Evolutionary conservation across 2,888 invertebrate species (phyloP).

Genomic region (Entomobrya proxima): DNA sequence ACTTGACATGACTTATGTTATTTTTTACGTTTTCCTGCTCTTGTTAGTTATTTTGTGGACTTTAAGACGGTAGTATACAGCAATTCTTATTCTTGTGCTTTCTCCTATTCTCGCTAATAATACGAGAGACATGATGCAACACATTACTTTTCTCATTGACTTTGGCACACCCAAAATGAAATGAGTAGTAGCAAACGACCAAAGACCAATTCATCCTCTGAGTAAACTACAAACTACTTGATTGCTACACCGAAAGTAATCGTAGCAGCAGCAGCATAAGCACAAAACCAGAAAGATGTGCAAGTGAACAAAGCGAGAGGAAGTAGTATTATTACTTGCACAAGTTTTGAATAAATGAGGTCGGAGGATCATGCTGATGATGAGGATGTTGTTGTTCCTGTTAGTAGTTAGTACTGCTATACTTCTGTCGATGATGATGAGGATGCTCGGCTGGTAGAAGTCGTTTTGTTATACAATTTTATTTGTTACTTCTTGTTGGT

Average conservation of each 20-base stretch:
- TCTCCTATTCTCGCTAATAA: too few relatives aligned
- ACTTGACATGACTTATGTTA: background rate
- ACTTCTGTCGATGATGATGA: conserved; percentile 6
- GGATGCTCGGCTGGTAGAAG: background rate
- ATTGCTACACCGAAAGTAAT: background rate
- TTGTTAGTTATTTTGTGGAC: background rate
- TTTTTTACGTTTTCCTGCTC: background rate
- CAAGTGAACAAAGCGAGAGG: background rate
- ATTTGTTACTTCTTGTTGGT: conserved; percentile 7
- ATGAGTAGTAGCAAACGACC: conserved; percentile 29
- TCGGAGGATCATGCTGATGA: conserved; percentile 51
- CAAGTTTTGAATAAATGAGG: conserved; percentile 68
- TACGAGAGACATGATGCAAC: background rate
- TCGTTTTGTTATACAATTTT: conserved; percentile 3
- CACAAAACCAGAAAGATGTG: background rate
- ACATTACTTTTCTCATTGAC: background rate
- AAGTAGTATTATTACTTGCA: conserved; percentile 35
- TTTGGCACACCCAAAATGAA: background rate
- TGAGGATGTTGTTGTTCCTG: conserved; percentile 23
- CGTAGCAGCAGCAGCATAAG: background rate
- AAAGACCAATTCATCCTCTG: conserved; percentile 46
- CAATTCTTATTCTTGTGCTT: too few relatives aligned
- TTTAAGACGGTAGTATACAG: too few relatives aligned
- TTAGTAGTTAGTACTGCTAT: background rate
- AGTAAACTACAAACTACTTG: conserved; percentile 25